phyloP scores from a whole-genome alignment of 2,113 vertebrate genomes.

The Oncorhynchus tshawytscha region DNA sequence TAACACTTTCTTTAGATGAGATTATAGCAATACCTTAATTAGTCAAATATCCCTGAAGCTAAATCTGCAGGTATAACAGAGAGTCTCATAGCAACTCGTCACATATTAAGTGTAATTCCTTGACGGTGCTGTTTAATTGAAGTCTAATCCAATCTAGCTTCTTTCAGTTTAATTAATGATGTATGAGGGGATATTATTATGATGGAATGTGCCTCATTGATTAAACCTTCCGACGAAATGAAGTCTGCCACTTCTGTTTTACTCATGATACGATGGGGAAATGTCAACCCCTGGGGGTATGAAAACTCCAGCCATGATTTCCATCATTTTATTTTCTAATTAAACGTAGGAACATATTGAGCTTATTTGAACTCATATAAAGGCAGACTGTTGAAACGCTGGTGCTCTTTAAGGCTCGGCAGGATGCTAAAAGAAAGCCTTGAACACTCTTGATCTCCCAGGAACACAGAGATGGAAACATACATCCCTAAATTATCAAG shows the following conservation, averaged over 20 bases:
- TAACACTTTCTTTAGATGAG: no score
- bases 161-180: not conserved
- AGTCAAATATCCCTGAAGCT: not conserved
- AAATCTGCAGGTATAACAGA: not conserved
- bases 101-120: not conserved
- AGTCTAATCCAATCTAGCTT: not conserved
- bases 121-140: not conserved
- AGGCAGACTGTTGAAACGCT: constrained; percentile 13
- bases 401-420: constrained; percentile 4
- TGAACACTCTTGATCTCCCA: not conserved
- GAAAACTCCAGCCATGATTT: no score
- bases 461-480: not conserved
- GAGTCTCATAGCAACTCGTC: not conserved
- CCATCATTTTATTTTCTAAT: no score
- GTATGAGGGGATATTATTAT: not conserved
- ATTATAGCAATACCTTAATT: not conserved
- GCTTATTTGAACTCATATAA: constrained; percentile 1
- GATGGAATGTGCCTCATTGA: not conserved
- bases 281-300: not conserved
- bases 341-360: constrained; percentile 5
- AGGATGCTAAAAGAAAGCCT: constrained; percentile 7
- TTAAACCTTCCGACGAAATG: not conserved
- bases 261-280: not conserved
- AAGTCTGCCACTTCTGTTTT: not conserved
- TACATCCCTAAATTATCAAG: not conserved